These are phyloP conservation scores for Siniperca scherzeri DNA, from an alignment of 2,797 vertebrate species.

Conservation along the genomic window DNA sequence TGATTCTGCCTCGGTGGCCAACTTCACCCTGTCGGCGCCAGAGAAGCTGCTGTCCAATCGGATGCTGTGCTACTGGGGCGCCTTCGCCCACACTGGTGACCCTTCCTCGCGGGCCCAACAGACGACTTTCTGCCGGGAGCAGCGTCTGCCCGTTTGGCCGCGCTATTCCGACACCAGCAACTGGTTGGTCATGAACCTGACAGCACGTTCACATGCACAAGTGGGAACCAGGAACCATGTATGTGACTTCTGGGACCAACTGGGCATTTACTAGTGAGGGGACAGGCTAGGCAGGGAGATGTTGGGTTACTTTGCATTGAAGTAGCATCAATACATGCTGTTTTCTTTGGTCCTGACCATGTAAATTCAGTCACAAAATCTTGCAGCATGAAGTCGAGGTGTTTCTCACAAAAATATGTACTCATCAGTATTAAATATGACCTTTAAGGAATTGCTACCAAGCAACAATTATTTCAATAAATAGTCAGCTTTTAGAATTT, in stretches of 20 bases:
- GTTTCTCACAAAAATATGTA: neutral
- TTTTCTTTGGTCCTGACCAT: neutral
- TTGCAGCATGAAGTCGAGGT: neutral
- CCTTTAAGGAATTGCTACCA: neutral
- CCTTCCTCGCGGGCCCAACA: constrained; percentile 74
- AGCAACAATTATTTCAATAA: neutral
- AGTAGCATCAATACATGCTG: neutral
- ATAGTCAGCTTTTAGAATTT: neutral
- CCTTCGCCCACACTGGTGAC: constrained; percentile 81
- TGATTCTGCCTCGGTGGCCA: constrained; percentile 78
- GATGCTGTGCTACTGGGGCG: constrained; percentile 86
- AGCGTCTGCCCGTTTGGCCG: constrained; percentile 79
- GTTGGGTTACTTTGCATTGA: constrained; percentile 3
- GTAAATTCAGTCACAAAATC: neutral
- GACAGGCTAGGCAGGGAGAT: neutral
- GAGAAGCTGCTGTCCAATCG: constrained; percentile 83
- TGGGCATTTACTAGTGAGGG: constrained; percentile 78
- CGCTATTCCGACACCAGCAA: constrained; percentile 70
- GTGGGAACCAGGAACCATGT: constrained; percentile 72
- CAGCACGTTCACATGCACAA: constrained; percentile 77
- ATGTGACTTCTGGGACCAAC: constrained; percentile 87
- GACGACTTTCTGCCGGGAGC: constrained; percentile 79
- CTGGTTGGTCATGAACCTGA: constrained; percentile 86
- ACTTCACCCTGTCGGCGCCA: constrained; percentile 76
- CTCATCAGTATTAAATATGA: neutral